Evolutionary conservation across 2,888 invertebrate genomes (phyloP).

Genomic region (Galerucella pusilla): DNA sequence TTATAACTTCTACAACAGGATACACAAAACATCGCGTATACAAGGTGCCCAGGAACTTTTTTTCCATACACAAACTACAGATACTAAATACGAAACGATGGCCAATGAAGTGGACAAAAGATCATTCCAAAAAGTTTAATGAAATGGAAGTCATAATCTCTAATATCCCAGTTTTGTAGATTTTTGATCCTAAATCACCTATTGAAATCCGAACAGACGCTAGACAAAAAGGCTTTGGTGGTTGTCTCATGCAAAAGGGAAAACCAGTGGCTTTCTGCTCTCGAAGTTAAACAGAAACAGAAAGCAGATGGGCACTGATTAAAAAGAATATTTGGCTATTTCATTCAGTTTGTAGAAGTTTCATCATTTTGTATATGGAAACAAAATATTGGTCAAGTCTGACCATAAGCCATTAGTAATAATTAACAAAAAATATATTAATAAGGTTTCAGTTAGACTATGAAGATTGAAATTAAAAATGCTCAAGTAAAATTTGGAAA

Average conservation of each 20-base stretch:
- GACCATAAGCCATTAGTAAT: constrained; percentile 55
- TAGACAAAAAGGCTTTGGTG: constrained; percentile 46
- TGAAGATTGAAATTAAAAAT: constrained; percentile 46
- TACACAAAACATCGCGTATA: too few relatives aligned
- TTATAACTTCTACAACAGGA: too few relatives aligned
- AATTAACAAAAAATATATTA: constrained; percentile 41
- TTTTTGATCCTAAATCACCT: constrained; percentile 44
- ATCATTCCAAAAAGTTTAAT: constrained; percentile 42
- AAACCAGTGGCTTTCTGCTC: constrained; percentile 51
- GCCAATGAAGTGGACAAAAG: constrained; percentile 36
- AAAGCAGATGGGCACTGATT: constrained; percentile 52
- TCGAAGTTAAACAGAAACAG: constrained; percentile 48
- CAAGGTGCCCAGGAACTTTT: too few relatives aligned
- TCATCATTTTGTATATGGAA: constrained; percentile 56
- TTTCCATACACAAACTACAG: too few relatives aligned
- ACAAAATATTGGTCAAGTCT: constrained; percentile 48
- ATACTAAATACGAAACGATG: too few relatives aligned
- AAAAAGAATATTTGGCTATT: constrained; percentile 54
- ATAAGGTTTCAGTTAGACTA: constrained; percentile 24
- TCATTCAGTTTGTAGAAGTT: constrained; percentile 54
- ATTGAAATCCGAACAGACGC: constrained; percentile 46
- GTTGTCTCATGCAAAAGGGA: constrained; percentile 44
- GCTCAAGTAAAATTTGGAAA: constrained; percentile 46
- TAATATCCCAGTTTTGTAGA: constrained; percentile 39
- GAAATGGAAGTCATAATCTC: constrained; percentile 48